phyloP scores from a whole-genome alignment of 2,113 vertebrate genomes.

The Petrocephalus microphthalmus region DNA sequence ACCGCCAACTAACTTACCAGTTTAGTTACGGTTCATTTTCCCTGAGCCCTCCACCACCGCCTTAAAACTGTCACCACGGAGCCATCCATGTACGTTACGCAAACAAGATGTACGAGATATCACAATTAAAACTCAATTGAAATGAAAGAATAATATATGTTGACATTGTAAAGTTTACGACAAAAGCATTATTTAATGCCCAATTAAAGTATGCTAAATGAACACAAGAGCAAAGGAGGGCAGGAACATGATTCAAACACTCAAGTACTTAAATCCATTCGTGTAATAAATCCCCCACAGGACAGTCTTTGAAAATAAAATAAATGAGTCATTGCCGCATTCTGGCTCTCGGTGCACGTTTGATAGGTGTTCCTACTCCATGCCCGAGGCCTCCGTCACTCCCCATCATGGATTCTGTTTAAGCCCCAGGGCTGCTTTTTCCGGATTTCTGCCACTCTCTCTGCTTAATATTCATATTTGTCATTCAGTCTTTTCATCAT shows the following conservation, averaged over 20 bases:
- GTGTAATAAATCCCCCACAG: neutral
- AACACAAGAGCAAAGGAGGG: neutral
- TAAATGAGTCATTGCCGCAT: neutral
- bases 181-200: neutral
- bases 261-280: neutral
- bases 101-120: neutral
- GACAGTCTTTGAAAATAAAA: neutral
- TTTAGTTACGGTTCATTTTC: neutral
- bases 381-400: neutral
- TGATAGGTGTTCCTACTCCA: neutral
- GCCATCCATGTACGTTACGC: neutral
- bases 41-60: neutral
- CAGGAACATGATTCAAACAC: neutral
- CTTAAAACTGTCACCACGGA: neutral
- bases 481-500: neutral
- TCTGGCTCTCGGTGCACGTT: neutral
- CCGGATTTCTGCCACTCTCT: neutral
- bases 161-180: neutral
- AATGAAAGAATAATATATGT: neutral
- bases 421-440: neutral
- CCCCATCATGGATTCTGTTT: neutral
- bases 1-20: neutral
- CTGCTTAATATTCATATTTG: conserved; percentile 3
- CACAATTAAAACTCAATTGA: no score
- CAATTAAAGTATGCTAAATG: neutral